A percentile compares a stretch with the other conserved stretches of the same genome.
Conservation (phyloP, 2,797 vertebrate genomes). For the Meda fulgida region DNA sequence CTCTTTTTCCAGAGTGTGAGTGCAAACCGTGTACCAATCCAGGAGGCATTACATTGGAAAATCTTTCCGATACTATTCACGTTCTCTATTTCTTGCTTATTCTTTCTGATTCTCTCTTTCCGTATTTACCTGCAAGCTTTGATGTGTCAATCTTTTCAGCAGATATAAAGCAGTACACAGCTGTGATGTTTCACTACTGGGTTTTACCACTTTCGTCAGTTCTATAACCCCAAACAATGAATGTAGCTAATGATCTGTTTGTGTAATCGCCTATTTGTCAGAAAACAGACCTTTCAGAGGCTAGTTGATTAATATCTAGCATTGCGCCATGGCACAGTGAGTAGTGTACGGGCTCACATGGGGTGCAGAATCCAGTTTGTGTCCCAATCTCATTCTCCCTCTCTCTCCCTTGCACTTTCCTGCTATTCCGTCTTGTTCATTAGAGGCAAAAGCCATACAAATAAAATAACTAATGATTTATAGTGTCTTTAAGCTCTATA, state of each 20-base stretch:
- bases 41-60: conserved; percentile 27
- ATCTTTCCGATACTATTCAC: neutral
- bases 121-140: neutral
- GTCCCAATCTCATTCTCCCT: neutral
- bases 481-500: neutral
- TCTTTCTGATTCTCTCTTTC: neutral
- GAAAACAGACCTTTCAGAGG: neutral
- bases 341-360: neutral
- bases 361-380: neutral
- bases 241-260: neutral
- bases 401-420: neutral
- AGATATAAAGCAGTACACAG: neutral
- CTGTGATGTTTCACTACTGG: neutral
- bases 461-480: neutral
- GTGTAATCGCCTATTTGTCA: neutral
- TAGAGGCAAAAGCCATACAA: neutral
- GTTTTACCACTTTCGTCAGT: neutral
- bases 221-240: neutral
- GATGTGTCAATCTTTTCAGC: conserved; percentile 1
- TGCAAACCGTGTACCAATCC: conserved; percentile 15
- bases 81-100: conserved; percentile 25
- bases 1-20: conserved; percentile 26
- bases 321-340: neutral
- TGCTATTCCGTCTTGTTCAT: neutral
- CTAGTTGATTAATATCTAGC: neutral